These are phyloP conservation scores for Coelinius sp. DNA, from an alignment of 2,888 invertebrate species.

Conservation along the genomic window DNA sequence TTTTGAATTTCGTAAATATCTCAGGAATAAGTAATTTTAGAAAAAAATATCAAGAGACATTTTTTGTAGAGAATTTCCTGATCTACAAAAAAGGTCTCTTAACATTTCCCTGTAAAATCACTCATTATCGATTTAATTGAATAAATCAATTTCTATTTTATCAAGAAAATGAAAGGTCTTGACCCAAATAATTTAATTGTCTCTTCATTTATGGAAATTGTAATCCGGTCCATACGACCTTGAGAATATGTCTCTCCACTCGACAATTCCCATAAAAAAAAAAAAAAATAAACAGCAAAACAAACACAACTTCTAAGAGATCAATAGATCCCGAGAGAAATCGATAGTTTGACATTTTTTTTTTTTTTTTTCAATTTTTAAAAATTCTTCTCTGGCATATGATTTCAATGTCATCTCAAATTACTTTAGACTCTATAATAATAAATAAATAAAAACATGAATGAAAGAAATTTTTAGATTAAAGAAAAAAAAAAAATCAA, in stretches of 20 bases:
- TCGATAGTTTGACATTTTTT: not conserved
- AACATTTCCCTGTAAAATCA: not conserved
- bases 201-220: not conserved
- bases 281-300: not conserved
- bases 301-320: not conserved
- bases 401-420: not conserved
- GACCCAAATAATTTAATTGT: constrained; percentile 12
- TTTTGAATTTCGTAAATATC: not conserved
- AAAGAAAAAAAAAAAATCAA: not conserved
- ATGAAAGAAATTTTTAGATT: not conserved
- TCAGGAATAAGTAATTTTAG: not conserved
- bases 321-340: not conserved
- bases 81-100: not conserved
- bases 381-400: not conserved
- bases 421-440: not conserved
- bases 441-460: not conserved
- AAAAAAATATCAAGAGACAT: too few relatives aligned
- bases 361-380: not conserved
- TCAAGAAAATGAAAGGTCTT: not conserved
- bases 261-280: constrained; percentile 11
- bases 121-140: not conserved
- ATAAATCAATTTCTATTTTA: not conserved
- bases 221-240: not conserved
- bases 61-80: not conserved
- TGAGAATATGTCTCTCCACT: not conserved